Conservation (phyloP, 2,797 vertebrate species). For the Xyrichtys novacula region DNA sequence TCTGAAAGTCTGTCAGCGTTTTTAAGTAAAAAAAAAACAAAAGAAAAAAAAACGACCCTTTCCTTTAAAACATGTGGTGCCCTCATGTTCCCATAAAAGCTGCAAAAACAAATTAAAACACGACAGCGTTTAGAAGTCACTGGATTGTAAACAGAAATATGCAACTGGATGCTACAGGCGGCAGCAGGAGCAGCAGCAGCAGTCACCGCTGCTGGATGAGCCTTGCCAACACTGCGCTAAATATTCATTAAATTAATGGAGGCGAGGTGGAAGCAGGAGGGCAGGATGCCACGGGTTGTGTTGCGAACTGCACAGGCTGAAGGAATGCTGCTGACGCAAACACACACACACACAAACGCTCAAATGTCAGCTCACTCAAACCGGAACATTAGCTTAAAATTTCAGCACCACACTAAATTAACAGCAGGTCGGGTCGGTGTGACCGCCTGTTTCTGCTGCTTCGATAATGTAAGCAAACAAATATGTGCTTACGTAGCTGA, state of each 20-base stretch:
- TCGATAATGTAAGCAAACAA: constrained; percentile 36
- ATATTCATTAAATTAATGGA: constrained; percentile 68
- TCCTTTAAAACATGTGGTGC: background rate
- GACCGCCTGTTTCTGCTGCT: constrained; percentile 10
- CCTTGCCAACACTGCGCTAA: constrained; percentile 56
- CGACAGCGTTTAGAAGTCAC: background rate
- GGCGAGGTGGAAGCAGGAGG: constrained; percentile 31
- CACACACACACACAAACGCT: constrained; percentile 15
- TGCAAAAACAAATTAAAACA: background rate
- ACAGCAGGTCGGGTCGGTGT: constrained; percentile 8
- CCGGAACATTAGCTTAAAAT: constrained; percentile 13
- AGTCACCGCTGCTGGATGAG: constrained; percentile 19
- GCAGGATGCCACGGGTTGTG: constrained; percentile 31
- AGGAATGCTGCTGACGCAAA: constrained; percentile 22
- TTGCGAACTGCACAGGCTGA: constrained; percentile 24
- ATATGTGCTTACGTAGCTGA: constrained; percentile 7
- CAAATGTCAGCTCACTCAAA: constrained; percentile 6
- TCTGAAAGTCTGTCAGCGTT: background rate
- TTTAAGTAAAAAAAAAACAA: background rate
- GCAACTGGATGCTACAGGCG: background rate
- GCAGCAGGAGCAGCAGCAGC: constrained; percentile 32
- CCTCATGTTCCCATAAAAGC: constrained; percentile 2
- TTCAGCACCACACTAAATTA: constrained; percentile 27
- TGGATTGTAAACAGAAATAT: constrained; percentile 2
- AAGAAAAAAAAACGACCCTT: background rate